Evolutionary conservation across 2,797 vertebrate species (phyloP).

Genomic region (Xiphophorus birchmanni): DNA sequence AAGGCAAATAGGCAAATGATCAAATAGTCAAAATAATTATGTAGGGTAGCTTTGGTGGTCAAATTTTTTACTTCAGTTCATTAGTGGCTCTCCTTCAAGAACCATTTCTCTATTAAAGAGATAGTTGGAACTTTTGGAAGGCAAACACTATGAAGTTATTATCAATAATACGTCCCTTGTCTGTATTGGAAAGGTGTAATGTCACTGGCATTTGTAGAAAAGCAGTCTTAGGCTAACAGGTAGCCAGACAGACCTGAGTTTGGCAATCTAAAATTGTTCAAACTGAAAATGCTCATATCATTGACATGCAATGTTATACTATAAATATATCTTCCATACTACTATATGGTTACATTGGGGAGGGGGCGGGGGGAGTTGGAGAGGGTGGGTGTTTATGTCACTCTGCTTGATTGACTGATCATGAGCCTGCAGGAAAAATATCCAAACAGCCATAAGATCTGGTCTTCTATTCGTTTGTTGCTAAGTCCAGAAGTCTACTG

Average conservation of each 20-base stretch:
- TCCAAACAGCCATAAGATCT: not conserved
- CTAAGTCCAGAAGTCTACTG: not conserved
- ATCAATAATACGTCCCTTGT: not conserved
- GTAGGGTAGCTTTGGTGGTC: not conserved
- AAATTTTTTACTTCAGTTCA: not conserved
- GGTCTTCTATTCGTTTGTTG: not conserved
- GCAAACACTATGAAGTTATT: not conserved
- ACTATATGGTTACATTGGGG: not conserved
- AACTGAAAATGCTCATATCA: not conserved
- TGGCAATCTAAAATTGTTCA: not conserved
- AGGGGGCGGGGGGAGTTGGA: not conserved
- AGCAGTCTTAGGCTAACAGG: not conserved
- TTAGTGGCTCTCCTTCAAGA: not conserved
- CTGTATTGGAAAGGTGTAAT: not conserved
- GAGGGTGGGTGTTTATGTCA: not conserved
- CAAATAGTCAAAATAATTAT: not conserved
- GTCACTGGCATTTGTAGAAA: not conserved
- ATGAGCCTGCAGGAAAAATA: not conserved
- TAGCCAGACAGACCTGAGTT: not conserved
- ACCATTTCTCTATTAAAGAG: not conserved
- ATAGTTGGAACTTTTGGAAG: not conserved
- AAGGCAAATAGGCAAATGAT: not conserved
- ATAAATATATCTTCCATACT: not conserved
- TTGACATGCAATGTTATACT: not conserved
- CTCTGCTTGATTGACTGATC: not conserved